phyloP scores from a whole-genome alignment of 2,888 invertebrate species.

The Neocrepidodera transversa region DNA sequence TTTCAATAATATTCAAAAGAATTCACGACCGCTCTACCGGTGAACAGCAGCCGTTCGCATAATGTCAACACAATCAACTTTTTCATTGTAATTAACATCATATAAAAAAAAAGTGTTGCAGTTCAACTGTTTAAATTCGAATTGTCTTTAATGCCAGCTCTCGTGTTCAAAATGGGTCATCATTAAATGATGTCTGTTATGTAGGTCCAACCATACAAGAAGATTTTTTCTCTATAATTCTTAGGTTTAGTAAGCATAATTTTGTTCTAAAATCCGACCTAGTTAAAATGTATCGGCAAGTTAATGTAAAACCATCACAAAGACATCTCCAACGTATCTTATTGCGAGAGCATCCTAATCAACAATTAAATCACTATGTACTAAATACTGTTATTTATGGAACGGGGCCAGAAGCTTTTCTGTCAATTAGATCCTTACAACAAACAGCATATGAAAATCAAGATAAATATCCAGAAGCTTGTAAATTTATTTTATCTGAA shows the following conservation, averaged over 20 bases:
- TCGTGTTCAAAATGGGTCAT: slow-evolving; percentile 1
- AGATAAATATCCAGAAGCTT: background rate
- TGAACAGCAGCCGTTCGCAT: too few species aligned
- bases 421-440: slow-evolving; percentile 23
- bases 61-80: too few species aligned
- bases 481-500: slow-evolving; percentile 4
- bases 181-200: slow-evolving; percentile 13
- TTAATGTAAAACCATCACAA: too few species aligned
- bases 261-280: too few species aligned
- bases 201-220: slow-evolving; percentile 19
- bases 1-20: too few species aligned
- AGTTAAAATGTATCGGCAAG: too few species aligned
- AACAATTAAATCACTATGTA: slow-evolving; percentile 23
- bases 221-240: slow-evolving; percentile 36
- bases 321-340: slow-evolving; percentile 36
- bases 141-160: too few species aligned
- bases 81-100: too few species aligned
- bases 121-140: too few species aligned
- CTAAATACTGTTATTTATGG: slow-evolving; percentile 37
- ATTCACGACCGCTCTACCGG: too few species aligned
- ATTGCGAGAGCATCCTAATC: slow-evolving; percentile 30
- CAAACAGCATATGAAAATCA: slow-evolving; percentile 10
- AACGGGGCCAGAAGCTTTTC: slow-evolving; percentile 26
- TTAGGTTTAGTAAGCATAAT: slow-evolving; percentile 34
- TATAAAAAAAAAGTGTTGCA: too few species aligned